phyloP scores from a whole-genome alignment of 2,888 invertebrate species.

The Euplexia lucipara region DNA sequence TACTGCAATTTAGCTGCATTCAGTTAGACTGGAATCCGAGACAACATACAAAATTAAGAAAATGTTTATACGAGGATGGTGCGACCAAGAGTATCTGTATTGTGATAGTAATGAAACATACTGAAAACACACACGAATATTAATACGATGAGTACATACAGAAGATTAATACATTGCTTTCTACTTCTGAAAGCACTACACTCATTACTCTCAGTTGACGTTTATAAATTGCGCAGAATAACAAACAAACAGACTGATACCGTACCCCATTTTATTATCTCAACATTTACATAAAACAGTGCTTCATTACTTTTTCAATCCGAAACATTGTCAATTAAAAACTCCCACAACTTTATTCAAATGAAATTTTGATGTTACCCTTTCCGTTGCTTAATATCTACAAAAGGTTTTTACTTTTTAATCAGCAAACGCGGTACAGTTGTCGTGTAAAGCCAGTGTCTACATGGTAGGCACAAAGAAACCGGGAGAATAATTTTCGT shows the following conservation, averaged over 20 bases:
- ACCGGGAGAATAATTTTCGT: constrained; percentile 68
- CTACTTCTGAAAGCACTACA: constrained; percentile 12
- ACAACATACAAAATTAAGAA: too few species aligned
- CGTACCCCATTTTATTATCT: constrained; percentile 30
- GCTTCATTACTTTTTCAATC: constrained; percentile 44
- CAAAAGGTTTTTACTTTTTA: constrained; percentile 71
- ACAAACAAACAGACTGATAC: constrained; percentile 43
- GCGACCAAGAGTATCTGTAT: too few species aligned
- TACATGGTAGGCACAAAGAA: constrained; percentile 65
- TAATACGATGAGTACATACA: not conserved
- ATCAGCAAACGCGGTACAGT: constrained; percentile 67
- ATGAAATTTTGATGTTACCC: constrained; percentile 50
- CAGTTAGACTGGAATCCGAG: too few species aligned
- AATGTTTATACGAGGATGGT: too few species aligned
- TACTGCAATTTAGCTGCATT: too few species aligned
- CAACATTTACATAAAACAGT: constrained; percentile 37
- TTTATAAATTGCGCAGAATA: constrained; percentile 38
- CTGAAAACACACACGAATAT: not conserved
- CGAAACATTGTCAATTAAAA: constrained; percentile 51
- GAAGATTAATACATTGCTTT: constrained; percentile 4
- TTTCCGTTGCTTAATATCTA: constrained; percentile 48
- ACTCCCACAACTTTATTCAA: constrained; percentile 41
- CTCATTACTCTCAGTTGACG: constrained; percentile 29
- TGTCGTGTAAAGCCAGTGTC: constrained; percentile 61
- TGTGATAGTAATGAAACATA: not conserved